Evolutionary conservation across 2,888 invertebrate genomes (phyloP), one percentile per base, ranked within the genome.

Genomic region (Drosophila melanocephala): DNA sequence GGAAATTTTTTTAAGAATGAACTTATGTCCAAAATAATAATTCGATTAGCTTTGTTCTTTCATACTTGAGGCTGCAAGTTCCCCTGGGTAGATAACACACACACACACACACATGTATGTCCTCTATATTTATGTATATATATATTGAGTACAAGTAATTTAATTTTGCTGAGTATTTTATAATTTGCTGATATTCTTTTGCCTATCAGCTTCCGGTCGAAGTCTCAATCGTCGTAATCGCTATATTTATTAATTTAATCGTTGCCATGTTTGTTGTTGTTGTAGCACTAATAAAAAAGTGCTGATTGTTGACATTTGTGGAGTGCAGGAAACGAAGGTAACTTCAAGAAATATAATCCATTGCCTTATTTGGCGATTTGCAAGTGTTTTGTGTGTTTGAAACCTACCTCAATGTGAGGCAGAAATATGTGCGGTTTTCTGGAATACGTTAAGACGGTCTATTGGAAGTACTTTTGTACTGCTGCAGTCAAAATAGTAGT

Each of bases 361-460:
- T 62, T 28, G 35, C 61, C 39, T n/a, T 30, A n/a, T 52, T 58
- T 51, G 65, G 51, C n/a, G 33, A 28, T 63, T 56, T 56, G n/a
- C 26, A 57, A 73, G 47, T 64, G 55, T 30, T 53, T n/a, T 30
- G 19, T 32, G 39, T 30, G 19, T n/a, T 51, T 62, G 70, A 53
- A 71, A 69, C 84, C 89, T 84, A 86, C 89, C 83, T 77, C 87
- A 88, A 84, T 65, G 39, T 52, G n/a, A 26, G 19, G 32, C 32
- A 3, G 39, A 30, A 10, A 26, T 26, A 39, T 22, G 22, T 14
- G 6, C 2, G 7, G 47, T 47, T 22, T 14, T 22, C 7, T 7
- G 7, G 47, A 22, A 22, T 22, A 14, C 47, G 22, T 47, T 26
- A 2, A 14, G 14, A 2, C 14, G 14, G 7, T 22, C 2, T 35